phyloP scores from a whole-genome alignment of 2,113 vertebrate species.

The Nibea albiflora region DNA sequence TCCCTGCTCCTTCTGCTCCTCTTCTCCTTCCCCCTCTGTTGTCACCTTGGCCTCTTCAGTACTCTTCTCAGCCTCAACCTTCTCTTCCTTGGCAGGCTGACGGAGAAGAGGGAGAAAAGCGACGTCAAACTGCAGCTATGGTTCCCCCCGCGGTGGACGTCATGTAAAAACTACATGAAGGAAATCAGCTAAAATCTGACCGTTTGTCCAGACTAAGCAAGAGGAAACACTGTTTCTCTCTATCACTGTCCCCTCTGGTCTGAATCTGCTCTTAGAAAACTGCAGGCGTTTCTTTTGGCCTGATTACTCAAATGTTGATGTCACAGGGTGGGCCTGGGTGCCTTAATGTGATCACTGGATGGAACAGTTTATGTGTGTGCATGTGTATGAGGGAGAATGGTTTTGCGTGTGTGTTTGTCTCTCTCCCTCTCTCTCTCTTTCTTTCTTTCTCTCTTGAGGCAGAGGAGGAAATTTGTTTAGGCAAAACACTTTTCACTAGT shows the following conservation, averaged over 20 bases:
- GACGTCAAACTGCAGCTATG: slow-evolving; percentile 1
- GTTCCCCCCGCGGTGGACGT: neutral
- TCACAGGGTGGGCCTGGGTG: slow-evolving; percentile 75
- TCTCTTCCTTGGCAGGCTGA: slow-evolving; percentile 88
- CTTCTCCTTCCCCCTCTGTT: slow-evolving; percentile 78
- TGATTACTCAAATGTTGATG: slow-evolving; percentile 65
- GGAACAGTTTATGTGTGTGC: slow-evolving; percentile 45
- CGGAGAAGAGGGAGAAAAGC: neutral
- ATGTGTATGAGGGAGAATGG: slow-evolving; percentile 23
- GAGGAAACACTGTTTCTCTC: neutral
- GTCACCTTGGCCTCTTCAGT: slow-evolving; percentile 72
- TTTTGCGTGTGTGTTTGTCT: neutral
- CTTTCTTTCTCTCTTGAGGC: neutral
- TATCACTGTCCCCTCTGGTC: slow-evolving; percentile 6
- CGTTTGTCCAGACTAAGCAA: neutral
- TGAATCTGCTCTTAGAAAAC: slow-evolving; percentile 16
- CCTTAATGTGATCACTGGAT: slow-evolving; percentile 66
- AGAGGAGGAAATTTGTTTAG: neutral
- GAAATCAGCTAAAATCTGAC: neutral
- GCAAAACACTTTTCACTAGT: neutral
- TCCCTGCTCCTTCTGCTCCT: slow-evolving; percentile 83
- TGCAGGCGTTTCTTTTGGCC: slow-evolving; percentile 69
- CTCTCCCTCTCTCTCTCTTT: neutral
- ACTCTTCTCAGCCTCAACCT: slow-evolving; percentile 81
- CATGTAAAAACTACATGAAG: neutral